Evolutionary conservation across 23 tunicate genomes (phyloP).

Genomic region (Trididemnum nubilum): DNA sequence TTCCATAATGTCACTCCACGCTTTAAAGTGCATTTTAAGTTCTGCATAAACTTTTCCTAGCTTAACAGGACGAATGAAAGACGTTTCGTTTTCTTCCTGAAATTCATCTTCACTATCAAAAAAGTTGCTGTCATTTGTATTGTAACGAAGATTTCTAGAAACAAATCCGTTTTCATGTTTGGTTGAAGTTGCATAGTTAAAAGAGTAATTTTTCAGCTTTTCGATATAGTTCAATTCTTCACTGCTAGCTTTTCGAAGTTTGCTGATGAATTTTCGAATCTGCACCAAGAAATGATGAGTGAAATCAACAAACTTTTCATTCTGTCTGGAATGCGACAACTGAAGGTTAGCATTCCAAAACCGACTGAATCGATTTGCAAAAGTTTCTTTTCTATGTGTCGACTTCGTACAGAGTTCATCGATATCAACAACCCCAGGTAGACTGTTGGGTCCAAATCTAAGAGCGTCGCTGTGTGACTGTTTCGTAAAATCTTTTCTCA

Average conservation of each 20-base stretch:
- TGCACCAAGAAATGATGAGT: slow-evolving; percentile 37
- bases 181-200: not conserved
- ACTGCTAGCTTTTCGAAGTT: slow-evolving; percentile 28
- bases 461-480: not conserved
- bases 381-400: slow-evolving; percentile 4
- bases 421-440: slow-evolving; percentile 48
- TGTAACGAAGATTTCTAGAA: not conserved
- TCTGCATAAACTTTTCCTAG: slow-evolving; percentile 91
- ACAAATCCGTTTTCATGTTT: not conserved
- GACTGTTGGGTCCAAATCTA: slow-evolving; percentile 22
- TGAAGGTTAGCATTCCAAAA: slow-evolving; percentile 43
- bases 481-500: slow-evolving; percentile 10
- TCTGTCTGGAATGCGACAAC: not conserved
- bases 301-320: slow-evolving; percentile 36
- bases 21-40: slow-evolving; percentile 57
- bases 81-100: not conserved
- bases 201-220: not conserved
- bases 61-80: slow-evolving; percentile 39
- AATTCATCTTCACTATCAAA: slow-evolving; percentile 14
- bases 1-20: slow-evolving; percentile 59
- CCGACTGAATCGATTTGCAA: not conserved
- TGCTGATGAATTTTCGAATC: slow-evolving; percentile 48
- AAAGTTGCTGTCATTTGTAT: not conserved
- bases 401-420: slow-evolving; percentile 5
- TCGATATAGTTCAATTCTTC: slow-evolving; percentile 27